Percentiles rank a stretch among this genome's conserved stretches.
Conservation (phyloP, 64 coral and sea anemone species). For the Montipora sp. region DNA sequence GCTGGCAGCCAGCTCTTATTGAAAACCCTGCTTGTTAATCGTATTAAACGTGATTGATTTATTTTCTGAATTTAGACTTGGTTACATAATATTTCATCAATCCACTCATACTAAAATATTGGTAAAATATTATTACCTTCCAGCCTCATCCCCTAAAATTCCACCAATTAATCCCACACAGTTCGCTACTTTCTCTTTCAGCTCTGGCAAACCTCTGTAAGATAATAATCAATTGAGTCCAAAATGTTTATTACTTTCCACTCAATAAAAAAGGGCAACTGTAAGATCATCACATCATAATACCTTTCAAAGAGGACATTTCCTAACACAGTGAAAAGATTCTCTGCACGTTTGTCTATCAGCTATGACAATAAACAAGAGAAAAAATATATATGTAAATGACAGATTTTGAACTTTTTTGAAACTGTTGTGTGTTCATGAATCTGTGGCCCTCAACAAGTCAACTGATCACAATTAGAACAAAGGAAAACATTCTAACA, state of each 20-base stretch:
- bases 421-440: no score
- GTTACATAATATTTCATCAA: no score
- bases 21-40: no score
- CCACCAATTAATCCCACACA: conserved; percentile 85
- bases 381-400: not conserved
- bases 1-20: no score
- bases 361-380: conserved; percentile 24
- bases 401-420: not conserved
- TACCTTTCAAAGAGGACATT: conserved; percentile 94
- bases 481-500: no score
- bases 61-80: no score
- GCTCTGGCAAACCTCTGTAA: conserved; percentile 69
- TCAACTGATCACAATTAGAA: no score
- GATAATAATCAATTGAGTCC: not conserved
- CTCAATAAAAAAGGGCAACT: not conserved
- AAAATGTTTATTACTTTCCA: not conserved
- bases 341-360: conserved; percentile 83
- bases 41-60: no score
- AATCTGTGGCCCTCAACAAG: no score
- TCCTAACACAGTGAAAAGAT: conserved; percentile 75
- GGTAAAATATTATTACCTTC: conserved; percentile 59
- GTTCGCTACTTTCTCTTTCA: conserved; percentile 89
- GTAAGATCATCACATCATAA: not conserved
- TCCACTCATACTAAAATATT: no score
- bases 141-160: conserved; percentile 87